Conservation (phyloP, 2,797 vertebrate species). For the Enteromius radiatus region DNA sequence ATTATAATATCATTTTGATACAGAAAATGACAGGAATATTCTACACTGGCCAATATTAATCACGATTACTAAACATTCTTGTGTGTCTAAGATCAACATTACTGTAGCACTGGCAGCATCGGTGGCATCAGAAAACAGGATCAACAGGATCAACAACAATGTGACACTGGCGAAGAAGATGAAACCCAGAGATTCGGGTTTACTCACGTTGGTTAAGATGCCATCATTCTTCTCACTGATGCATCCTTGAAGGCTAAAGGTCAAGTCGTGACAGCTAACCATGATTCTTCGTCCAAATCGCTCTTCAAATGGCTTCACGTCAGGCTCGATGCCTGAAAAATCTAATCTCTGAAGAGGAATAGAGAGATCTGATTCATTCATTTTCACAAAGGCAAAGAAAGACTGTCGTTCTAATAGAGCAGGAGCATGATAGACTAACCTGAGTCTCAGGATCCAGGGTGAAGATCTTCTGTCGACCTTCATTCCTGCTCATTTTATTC, state of each 20-base stretch:
- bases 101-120: background rate
- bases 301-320: constrained; percentile 95
- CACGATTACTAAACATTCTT: background rate
- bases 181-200: background rate
- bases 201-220: constrained; percentile 86
- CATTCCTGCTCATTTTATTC: constrained; percentile 93
- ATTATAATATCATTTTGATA: too few relatives aligned
- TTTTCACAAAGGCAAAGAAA: background rate
- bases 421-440: constrained; percentile 72
- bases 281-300: constrained; percentile 88
- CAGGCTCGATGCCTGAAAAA: constrained; percentile 95
- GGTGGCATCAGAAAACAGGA: background rate
- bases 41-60: background rate
- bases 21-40: background rate
- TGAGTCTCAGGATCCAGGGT: constrained; percentile 93
- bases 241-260: constrained; percentile 90
- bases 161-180: background rate
- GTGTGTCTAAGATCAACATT: background rate
- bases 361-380: background rate
- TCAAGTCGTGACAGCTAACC: constrained; percentile 91
- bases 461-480: constrained; percentile 92
- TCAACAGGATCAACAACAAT: background rate
- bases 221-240: constrained; percentile 84
- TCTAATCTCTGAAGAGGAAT: constrained; percentile 84
- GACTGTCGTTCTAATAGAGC: background rate